Evolutionary conservation across 2,888 invertebrate species (phyloP), one percentile per base, ranked within the genome.

Genomic region (Euphydryas editha): DNA sequence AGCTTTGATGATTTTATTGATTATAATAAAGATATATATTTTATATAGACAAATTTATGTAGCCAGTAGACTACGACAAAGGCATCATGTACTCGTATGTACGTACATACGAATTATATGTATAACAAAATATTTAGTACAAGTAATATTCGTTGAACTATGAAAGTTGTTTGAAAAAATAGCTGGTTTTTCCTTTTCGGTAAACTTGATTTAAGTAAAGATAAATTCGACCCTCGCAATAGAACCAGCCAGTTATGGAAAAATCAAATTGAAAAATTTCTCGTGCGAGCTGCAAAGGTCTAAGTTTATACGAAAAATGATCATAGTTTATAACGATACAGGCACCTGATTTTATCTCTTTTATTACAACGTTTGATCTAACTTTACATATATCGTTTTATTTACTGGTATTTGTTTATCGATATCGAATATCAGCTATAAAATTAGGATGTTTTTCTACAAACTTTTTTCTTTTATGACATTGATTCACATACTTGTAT

Each of bases 151-250:
- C 17, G 8, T 15, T 36, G 30, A 54, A 54, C 15, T 54, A 54
- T 54, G 36, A 54, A 20, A 49, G 13, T 15, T 2, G 30, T 30
- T 30, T 7, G 30, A 30, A 55, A 55, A 47, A 62, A 30, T 30
- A 30, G 17, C 39, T 10, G 18, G 21, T 54, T 46, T 66, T 56
- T 56, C 44, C 47, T 56, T 62, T 36, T 24, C 56, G 47, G 56
- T 67, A 47, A 63, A 59, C 56, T 42, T 59, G 56, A 51, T 67
- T 67, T 63, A 57, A 67, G 59, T 59, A 36, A 30, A 56, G 47
- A 59, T 59, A 63, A 62, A 59, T 55, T 42, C 30, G 49, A 63
- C 62, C 67, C 56, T 59, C 30, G 20, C 17, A 36, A n/a, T 63
- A 58, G 18, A 42, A 54, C 2, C 56, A n/a, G 20, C 42, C 21